Conservation (phyloP, 37 sponge, comb jelly and placozoan species). For the Haliclona indistincta region DNA sequence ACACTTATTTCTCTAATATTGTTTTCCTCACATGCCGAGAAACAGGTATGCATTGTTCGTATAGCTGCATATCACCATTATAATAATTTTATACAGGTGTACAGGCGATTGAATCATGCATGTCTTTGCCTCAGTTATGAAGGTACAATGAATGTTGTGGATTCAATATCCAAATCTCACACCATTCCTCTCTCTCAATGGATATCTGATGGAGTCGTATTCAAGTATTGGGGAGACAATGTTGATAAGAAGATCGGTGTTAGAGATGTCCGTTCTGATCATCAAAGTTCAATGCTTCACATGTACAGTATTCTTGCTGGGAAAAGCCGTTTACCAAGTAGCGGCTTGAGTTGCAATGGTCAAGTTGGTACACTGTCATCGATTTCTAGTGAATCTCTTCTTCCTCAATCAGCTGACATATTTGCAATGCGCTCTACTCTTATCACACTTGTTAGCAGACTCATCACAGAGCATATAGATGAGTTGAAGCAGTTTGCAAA, state of each 20-base stretch:
- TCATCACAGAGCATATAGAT: conserved; percentile 28
- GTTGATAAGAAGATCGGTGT: conserved; percentile 10
- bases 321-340: not conserved
- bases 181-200: not conserved
- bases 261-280: conserved; percentile 12
- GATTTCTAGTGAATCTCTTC: not conserved
- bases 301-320: conserved; percentile 34
- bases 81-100: conserved; percentile 8
- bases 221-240: conserved; percentile 22
- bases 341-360: not conserved
- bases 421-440: not conserved
- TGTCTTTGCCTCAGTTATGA: conserved; percentile 13
- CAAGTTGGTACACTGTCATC: not conserved
- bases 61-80: not conserved
- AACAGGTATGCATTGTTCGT: conserved; percentile 13
- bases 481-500: not conserved
- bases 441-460: conserved; percentile 17
- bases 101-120: conserved; percentile 15
- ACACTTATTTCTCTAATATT: not conserved
- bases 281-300: conserved; percentile 11
- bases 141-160: conserved; percentile 3
- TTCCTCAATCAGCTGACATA: conserved; percentile 14
- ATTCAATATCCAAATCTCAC: not conserved
- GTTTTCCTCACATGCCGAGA: conserved; percentile 26
- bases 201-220: conserved; percentile 2